phyloP scores from a whole-genome alignment of 2,888 invertebrate species.

The Globia sparganii region DNA sequence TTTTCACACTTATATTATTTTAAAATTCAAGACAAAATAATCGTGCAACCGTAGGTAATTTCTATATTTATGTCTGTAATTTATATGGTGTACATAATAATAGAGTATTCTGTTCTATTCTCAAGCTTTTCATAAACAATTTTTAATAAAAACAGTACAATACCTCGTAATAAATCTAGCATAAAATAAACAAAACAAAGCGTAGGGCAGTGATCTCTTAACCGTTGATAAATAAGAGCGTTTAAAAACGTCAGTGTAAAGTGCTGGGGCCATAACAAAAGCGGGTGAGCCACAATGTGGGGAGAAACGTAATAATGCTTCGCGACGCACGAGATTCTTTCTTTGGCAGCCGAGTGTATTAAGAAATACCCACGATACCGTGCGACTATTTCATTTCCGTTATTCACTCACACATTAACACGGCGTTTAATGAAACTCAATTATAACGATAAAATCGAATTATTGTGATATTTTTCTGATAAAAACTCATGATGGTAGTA shows the following conservation, averaged over 20 bases:
- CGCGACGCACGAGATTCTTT: conserved; percentile 73
- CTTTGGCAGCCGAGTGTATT: conserved; percentile 75
- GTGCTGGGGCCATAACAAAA: conserved; percentile 67
- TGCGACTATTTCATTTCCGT: conserved; percentile 74
- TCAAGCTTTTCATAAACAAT: conserved; percentile 7
- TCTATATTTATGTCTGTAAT: no score
- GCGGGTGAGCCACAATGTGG: conserved; percentile 65
- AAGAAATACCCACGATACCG: conserved; percentile 74
- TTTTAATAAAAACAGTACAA: conserved; percentile 26
- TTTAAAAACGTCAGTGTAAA: conserved; percentile 64
- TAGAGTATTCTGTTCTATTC: no score
- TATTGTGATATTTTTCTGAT: conserved; percentile 2
- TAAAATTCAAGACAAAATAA: neutral
- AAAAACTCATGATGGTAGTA: neutral
- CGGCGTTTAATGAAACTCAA: conserved; percentile 47
- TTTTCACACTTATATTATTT: conserved; percentile 8
- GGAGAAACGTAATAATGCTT: conserved; percentile 73
- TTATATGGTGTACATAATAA: no score
- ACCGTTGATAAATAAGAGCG: conserved; percentile 55
- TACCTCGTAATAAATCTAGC: conserved; percentile 9
- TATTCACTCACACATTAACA: conserved; percentile 58
- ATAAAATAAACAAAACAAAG: conserved; percentile 41
- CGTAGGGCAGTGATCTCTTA: conserved; percentile 50
- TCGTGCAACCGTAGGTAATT: neutral
- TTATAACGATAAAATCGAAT: conserved; percentile 21